phyloP scores from a whole-genome alignment of 2,888 invertebrate species.

The Petrophora chlorosata region DNA sequence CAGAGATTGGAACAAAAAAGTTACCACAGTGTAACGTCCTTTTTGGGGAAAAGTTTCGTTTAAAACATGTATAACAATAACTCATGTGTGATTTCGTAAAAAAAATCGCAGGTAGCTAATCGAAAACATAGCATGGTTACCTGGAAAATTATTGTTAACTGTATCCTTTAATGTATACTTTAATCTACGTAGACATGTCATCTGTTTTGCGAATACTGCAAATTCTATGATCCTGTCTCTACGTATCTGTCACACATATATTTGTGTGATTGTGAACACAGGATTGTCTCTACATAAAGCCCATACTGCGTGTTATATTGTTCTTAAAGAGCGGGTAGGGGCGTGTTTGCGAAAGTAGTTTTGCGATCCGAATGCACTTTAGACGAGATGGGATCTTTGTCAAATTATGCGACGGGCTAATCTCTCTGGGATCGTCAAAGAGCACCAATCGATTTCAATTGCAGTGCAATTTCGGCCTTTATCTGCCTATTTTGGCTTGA shows the following conservation, averaged over 20 bases:
- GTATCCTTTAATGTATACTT: too few species aligned
- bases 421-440: slow-evolving; percentile 13
- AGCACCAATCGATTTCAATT: slow-evolving; percentile 15
- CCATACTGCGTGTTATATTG: slow-evolving; percentile 11
- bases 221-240: too few species aligned
- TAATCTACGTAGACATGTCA: too few species aligned
- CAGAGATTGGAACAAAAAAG: too few species aligned
- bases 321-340: slow-evolving; percentile 6
- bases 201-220: too few species aligned
- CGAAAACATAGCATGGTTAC: too few species aligned
- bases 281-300: background rate
- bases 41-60: too few species aligned
- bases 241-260: too few species aligned
- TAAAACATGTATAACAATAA: too few species aligned
- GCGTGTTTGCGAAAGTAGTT: slow-evolving; percentile 35
- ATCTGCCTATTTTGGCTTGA: slow-evolving; percentile 1
- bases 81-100: background rate
- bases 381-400: slow-evolving; percentile 22
- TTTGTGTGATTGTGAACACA: background rate
- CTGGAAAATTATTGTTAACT: too few species aligned
- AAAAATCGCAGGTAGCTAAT: background rate
- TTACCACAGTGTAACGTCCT: too few species aligned
- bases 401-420: slow-evolving; percentile 24
- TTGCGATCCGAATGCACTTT: slow-evolving; percentile 30
- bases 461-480: slow-evolving; percentile 9